A percentile compares a stretch with the other conserved stretches of the same genome.
phyloP scores from a whole-genome alignment of 2,113 vertebrate species.

The Zapornia atra region DNA sequence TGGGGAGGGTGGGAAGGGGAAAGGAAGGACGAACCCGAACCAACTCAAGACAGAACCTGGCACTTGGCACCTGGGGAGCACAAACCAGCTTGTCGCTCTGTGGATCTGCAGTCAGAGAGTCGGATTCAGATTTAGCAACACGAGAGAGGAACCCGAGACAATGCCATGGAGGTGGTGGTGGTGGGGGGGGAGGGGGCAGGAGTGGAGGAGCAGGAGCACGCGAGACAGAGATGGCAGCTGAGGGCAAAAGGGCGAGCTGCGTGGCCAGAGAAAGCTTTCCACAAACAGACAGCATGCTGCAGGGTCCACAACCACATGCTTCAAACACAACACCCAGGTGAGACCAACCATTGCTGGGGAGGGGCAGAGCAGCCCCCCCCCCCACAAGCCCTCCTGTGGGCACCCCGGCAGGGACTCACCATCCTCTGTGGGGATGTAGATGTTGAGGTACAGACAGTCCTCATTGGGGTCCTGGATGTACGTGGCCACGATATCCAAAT shows the following conservation, averaged over 20 bases:
- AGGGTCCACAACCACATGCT: constrained; percentile 87
- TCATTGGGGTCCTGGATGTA: constrained; percentile 99
- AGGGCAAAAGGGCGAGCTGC: constrained; percentile 50
- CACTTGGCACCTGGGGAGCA: constrained; percentile 62
- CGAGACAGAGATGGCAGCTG: constrained; percentile 41
- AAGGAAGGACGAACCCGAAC: constrained; percentile 60
- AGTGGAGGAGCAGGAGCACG: constrained; percentile 23
- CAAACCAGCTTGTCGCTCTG: constrained; percentile 66
- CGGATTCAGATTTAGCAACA: constrained; percentile 74
- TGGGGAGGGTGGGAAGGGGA: constrained; percentile 47
- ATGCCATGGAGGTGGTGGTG: constrained; percentile 69
- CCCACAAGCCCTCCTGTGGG: not conserved
- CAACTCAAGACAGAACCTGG: constrained; percentile 66
- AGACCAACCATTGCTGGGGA: constrained; percentile 50
- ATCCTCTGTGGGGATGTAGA: constrained; percentile 99
- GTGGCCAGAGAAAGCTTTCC: constrained; percentile 67
- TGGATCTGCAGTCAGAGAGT: constrained; percentile 65
- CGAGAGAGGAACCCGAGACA: constrained; percentile 88
- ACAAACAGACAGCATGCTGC: constrained; percentile 88
- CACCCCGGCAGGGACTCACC: constrained; percentile 88
- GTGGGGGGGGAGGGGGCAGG: not conserved
- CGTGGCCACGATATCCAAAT: constrained; percentile 97
- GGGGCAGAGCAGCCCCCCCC: not conserved
- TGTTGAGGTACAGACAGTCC: constrained; percentile 98
- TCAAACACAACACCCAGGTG: constrained; percentile 81